Percentiles rank a stretch among this genome's conserved stretches.
phyloP scores from a whole-genome alignment of 2,888 invertebrate genomes.

The Cantharis rufa region DNA sequence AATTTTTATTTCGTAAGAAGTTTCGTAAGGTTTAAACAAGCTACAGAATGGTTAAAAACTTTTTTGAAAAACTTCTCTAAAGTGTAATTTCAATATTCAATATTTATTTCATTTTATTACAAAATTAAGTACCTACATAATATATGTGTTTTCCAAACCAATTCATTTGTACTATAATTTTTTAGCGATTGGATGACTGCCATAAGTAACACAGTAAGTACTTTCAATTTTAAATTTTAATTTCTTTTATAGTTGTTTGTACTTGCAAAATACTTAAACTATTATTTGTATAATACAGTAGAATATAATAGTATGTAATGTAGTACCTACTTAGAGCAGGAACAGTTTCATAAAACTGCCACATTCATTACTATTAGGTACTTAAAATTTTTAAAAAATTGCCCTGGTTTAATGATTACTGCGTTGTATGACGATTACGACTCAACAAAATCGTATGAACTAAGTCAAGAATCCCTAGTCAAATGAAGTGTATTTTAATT shows the following conservation, averaged over 20 bases:
- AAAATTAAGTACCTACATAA: neutral
- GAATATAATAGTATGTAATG: neutral
- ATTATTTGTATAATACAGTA: neutral
- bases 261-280: neutral
- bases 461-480: too few species aligned
- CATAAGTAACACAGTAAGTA: slow-evolving; percentile 77
- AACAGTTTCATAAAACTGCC: neutral
- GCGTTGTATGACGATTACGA: too few species aligned
- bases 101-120: neutral
- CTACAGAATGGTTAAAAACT: neutral
- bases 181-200: slow-evolving; percentile 79
- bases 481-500: too few species aligned
- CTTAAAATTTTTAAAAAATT: too few species aligned
- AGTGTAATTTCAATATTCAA: neutral
- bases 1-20: neutral
- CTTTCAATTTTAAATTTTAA: neutral
- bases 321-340: neutral
- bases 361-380: neutral
- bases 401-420: too few species aligned
- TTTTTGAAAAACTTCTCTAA: neutral
- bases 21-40: neutral
- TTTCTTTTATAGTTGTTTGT: neutral
- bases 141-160: neutral
- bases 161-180: slow-evolving; percentile 23
- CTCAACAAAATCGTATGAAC: too few species aligned